Percentiles rank a stretch among this genome's conserved stretches.
These are phyloP conservation scores for Gambusia affinis DNA, from an alignment of 2,113 vertebrate genomes.

Conservation along the genomic window DNA sequence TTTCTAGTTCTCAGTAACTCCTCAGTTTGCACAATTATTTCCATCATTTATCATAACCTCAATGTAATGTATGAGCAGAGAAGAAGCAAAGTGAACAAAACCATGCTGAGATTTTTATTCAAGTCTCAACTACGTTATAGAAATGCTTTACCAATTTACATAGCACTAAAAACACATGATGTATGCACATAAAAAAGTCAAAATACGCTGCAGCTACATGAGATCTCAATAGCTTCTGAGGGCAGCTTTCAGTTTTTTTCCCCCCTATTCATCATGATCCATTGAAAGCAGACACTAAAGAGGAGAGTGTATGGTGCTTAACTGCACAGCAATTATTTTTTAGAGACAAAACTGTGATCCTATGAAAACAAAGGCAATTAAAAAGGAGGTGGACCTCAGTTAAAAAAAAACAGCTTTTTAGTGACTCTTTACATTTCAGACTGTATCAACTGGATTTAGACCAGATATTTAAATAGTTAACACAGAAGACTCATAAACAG, in stretches of 20 bases:
- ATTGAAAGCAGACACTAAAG: slow-evolving; percentile 62
- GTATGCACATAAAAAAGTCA: slow-evolving; percentile 62
- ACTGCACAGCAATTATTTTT: slow-evolving; percentile 55
- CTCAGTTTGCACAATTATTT: neutral
- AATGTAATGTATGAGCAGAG: neutral
- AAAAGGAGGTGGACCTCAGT: slow-evolving; percentile 61
- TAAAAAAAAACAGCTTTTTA: slow-evolving; percentile 50
- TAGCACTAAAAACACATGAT: slow-evolving; percentile 80
- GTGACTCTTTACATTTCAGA: slow-evolving; percentile 65
- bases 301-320: slow-evolving; percentile 53
- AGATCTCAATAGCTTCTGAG: slow-evolving; percentile 51
- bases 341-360: slow-evolving; percentile 65
- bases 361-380: slow-evolving; percentile 64
- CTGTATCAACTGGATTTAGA: slow-evolving; percentile 54
- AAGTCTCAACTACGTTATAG: slow-evolving; percentile 77
- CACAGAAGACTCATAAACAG: slow-evolving; percentile 68
- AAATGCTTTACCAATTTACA: slow-evolving; percentile 80
- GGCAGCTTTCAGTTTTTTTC: slow-evolving; percentile 47
- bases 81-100: slow-evolving; percentile 46
- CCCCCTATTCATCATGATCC: slow-evolving; percentile 53
- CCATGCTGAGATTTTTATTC: slow-evolving; percentile 80
- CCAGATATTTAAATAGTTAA: slow-evolving; percentile 55
- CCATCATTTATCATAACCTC: neutral
- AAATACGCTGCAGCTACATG: slow-evolving; percentile 67
- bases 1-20: neutral